Evolutionary conservation across 2,797 vertebrate species (phyloP).

Genomic region (Sebastes cheni): DNA sequence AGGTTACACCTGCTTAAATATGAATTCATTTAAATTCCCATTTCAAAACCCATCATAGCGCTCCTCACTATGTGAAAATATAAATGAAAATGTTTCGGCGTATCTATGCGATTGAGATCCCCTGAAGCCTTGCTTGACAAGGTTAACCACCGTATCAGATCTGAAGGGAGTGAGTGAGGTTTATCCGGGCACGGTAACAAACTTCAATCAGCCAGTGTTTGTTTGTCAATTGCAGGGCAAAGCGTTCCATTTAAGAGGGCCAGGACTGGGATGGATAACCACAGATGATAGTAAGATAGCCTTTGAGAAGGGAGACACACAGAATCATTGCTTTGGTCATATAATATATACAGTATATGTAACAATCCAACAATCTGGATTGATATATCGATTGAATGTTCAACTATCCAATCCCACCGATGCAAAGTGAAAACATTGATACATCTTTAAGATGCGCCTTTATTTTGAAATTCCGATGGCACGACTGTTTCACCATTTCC

Average conservation of each 20-base stretch:
- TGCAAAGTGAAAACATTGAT: no score
- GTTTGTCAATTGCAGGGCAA: conserved; percentile 44
- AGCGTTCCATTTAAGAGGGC: conserved; percentile 31
- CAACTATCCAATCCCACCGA: no score
- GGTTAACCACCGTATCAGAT: conserved; percentile 55
- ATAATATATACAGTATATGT: background rate
- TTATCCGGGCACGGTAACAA: conserved; percentile 49
- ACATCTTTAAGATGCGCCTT: no score
- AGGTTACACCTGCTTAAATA: conserved; percentile 67
- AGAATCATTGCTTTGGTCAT: background rate
- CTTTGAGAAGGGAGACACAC: background rate
- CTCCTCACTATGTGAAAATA: conserved; percentile 31
- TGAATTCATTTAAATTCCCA: conserved; percentile 58
- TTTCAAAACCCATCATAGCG: conserved; percentile 40
- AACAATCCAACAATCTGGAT: no score
- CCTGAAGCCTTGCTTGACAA: conserved; percentile 51
- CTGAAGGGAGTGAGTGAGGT: conserved; percentile 37
- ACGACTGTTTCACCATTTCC: no score
- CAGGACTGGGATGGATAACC: background rate
- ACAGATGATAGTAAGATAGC: background rate
- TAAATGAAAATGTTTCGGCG: conserved; percentile 49
- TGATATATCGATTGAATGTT: no score
- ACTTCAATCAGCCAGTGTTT: conserved; percentile 55
- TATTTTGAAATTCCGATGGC: no score
- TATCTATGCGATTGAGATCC: conserved; percentile 39